phyloP scores from a whole-genome alignment of 2,888 invertebrate species.

The Eupithecia abbreviata region DNA sequence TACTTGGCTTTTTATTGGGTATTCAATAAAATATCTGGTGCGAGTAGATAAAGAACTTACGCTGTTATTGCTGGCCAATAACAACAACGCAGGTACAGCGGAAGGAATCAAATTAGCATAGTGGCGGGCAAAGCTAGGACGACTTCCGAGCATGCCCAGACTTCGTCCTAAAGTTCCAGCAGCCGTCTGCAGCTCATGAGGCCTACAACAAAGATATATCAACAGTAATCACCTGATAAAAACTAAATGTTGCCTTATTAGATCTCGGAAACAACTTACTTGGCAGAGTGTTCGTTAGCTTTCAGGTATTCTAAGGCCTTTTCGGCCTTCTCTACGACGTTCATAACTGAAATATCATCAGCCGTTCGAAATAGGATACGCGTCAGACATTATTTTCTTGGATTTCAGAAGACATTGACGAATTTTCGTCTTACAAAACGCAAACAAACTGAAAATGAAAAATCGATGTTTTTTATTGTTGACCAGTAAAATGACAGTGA shows the following conservation, averaged over 20 bases:
- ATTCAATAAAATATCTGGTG: not conserved
- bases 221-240: constrained; percentile 31
- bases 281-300: constrained; percentile 68
- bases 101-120: constrained; percentile 74
- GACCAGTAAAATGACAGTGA: constrained; percentile 5
- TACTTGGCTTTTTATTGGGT: not conserved
- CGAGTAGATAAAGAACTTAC: constrained; percentile 61
- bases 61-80: constrained; percentile 76
- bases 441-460: constrained; percentile 19
- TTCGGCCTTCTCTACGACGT: constrained; percentile 78
- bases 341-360: constrained; percentile 64
- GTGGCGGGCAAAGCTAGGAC: constrained; percentile 72
- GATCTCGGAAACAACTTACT: constrained; percentile 57
- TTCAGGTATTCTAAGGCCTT: constrained; percentile 77
- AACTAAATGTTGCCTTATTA: constrained; percentile 7
- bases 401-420: constrained; percentile 36
- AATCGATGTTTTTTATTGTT: constrained; percentile 33
- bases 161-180: constrained; percentile 77
- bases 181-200: constrained; percentile 75
- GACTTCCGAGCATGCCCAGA: constrained; percentile 73
- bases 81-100: constrained; percentile 72
- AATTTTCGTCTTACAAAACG: constrained; percentile 47
- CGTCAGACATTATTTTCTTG: constrained; percentile 52
- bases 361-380: constrained; percentile 39
- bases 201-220: constrained; percentile 58